Evolutionary conservation across 2,888 invertebrate species (phyloP).

Genomic region (Perizoma flavofasciatum): DNA sequence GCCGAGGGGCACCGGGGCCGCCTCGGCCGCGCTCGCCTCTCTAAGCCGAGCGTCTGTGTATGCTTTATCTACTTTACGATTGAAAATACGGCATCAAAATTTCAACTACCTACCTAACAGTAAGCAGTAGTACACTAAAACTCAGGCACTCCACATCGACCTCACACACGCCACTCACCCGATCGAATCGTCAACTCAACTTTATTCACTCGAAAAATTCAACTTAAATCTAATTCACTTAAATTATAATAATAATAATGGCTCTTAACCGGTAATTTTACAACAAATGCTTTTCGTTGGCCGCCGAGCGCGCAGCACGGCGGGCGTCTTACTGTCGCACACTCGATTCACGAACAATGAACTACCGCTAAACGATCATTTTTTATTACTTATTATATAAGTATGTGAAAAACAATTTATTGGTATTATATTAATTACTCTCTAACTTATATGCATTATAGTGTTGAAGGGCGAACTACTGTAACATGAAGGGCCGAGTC

Average conservation of each 20-base stretch:
- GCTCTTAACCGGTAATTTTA: constrained; percentile 81
- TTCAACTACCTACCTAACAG: constrained; percentile 84
- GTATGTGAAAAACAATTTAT: constrained; percentile 78
- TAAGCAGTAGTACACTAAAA: constrained; percentile 82
- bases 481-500: constrained; percentile 48
- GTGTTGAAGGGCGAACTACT: constrained; percentile 60
- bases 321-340: constrained; percentile 58
- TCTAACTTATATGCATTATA: constrained; percentile 64
- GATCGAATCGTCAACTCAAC: constrained; percentile 80
- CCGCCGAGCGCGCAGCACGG: constrained; percentile 74
- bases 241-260: constrained; percentile 82
- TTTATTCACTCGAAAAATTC: constrained; percentile 80
- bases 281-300: constrained; percentile 82
- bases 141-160: constrained; percentile 81
- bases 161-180: constrained; percentile 80
- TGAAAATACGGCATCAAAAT: constrained; percentile 81
- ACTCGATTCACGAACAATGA: constrained; percentile 64
- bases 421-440: constrained; percentile 60
- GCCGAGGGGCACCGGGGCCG: constrained; percentile 38
- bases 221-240: constrained; percentile 82
- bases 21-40: constrained; percentile 47
- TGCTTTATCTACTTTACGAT: constrained; percentile 80
- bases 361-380: constrained; percentile 74
- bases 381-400: constrained; percentile 77
- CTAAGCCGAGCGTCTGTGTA: constrained; percentile 74